Percentiles rank a stretch among this genome's conserved stretches.
These are phyloP conservation scores for Trichoplusia ni DNA, from an alignment of 1,140 invertebrate species.

Conservation along the genomic window DNA sequence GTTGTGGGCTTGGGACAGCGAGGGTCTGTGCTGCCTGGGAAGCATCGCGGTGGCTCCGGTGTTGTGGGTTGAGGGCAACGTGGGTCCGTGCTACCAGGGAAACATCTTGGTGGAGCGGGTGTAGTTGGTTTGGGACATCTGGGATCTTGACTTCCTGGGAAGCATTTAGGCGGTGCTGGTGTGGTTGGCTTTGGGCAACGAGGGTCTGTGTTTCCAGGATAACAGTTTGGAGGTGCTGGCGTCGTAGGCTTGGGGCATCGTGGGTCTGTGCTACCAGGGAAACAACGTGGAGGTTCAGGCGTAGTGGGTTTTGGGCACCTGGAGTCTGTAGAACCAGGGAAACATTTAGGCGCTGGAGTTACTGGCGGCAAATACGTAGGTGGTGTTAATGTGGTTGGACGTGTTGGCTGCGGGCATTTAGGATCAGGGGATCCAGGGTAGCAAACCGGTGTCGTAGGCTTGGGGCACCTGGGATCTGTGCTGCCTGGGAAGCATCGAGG, in stretches of 20 bases:
- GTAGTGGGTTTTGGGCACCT: constrained; percentile 63
- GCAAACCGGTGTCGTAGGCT: constrained; percentile 47
- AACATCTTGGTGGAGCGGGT: constrained; percentile 41
- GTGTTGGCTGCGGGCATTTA: constrained; percentile 54
- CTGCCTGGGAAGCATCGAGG: constrained; percentile 50
- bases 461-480: constrained; percentile 69
- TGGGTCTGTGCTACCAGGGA: constrained; percentile 72
- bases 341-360: constrained; percentile 42
- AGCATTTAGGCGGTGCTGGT: constrained; percentile 46
- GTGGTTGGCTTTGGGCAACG: constrained; percentile 54
- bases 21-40: constrained; percentile 72
- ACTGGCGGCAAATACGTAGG: constrained; percentile 39
- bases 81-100: constrained; percentile 54
- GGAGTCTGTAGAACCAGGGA: constrained; percentile 67
- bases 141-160: constrained; percentile 66
- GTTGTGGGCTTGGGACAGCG: constrained; percentile 61
- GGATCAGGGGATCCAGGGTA: constrained; percentile 78
- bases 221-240: constrained; percentile 36
- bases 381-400: constrained; percentile 41
- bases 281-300: constrained; percentile 55
- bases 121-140: constrained; percentile 62
- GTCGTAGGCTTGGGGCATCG: constrained; percentile 60
- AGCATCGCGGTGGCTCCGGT: constrained; percentile 53
- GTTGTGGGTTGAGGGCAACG: constrained; percentile 58
- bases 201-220: constrained; percentile 55